phyloP scores from a whole-genome alignment of 1,140 invertebrate species.

The Lucilia cuprina region DNA sequence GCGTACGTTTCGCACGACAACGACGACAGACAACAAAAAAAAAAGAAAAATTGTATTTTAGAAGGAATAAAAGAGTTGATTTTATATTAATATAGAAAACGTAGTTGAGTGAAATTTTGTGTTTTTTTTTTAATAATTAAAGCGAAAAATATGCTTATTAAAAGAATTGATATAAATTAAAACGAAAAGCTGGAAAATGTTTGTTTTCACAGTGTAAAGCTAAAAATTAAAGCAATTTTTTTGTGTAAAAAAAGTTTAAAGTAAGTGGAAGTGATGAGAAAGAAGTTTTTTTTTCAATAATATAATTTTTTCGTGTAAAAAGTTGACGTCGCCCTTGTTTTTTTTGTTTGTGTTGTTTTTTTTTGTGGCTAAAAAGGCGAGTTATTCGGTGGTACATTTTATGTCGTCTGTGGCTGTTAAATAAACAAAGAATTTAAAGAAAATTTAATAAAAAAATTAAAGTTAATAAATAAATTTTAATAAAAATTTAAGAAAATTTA shows the following conservation, averaged over 20 bases:
- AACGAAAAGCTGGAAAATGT: background rate
- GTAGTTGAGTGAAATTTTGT: background rate
- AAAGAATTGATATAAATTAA: background rate
- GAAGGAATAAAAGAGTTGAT: background rate
- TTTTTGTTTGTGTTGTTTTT: conserved; percentile 7
- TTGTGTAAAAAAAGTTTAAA: background rate
- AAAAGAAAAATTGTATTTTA: background rate
- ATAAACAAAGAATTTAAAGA: background rate
- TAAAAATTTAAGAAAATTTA: background rate
- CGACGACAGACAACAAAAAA: background rate
- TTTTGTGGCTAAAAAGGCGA: background rate
- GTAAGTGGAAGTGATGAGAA: background rate
- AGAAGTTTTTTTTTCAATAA: background rate
- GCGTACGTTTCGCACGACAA: conserved; percentile 5
- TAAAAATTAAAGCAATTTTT: background rate
- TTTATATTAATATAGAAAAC: background rate
- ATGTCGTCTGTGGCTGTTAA: background rate
- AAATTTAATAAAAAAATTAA: background rate
- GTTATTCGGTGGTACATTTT: background rate
- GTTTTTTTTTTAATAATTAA: background rate
- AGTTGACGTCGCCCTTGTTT: conserved; percentile 33
- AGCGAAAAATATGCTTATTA: background rate
- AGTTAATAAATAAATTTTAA: background rate
- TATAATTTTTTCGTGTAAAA: background rate
- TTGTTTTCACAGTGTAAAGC: background rate